Conservation (phyloP, 2,113 vertebrate genomes). For the Odontesthes bonariensis region DNA sequence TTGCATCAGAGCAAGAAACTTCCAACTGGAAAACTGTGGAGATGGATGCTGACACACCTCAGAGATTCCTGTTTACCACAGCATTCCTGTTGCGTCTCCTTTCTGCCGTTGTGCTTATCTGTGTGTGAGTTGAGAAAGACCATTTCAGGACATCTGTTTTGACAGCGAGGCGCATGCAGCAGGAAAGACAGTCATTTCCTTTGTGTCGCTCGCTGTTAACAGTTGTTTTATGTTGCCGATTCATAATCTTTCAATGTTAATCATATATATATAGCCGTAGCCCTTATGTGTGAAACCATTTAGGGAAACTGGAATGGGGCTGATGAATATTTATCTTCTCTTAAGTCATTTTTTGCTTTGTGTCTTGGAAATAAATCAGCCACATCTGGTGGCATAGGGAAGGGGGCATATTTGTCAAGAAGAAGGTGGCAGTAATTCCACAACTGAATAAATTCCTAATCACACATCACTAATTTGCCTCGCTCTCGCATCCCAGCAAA, state of each 20-base stretch:
- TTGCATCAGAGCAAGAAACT: conserved; percentile 26
- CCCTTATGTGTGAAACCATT: conserved; percentile 26
- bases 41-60: conserved; percentile 51
- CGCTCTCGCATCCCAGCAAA: conserved; percentile 29
- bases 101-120: conserved; percentile 29
- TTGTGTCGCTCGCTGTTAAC: neutral
- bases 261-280: conserved; percentile 1
- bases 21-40: too few relatives aligned
- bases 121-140: conserved; percentile 17
- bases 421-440: conserved; percentile 51
- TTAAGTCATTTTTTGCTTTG: conserved; percentile 17
- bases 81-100: conserved; percentile 47
- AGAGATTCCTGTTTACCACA: conserved; percentile 42
- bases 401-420: conserved; percentile 24
- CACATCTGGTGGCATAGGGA: conserved; percentile 8
- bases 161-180: neutral
- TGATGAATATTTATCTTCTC: conserved; percentile 45
- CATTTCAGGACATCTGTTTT: conserved; percentile 39
- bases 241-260: neutral
- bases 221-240: conserved; percentile 2
- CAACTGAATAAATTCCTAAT: conserved; percentile 68
- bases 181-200: neutral
- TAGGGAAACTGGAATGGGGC: conserved; percentile 23
- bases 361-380: conserved; percentile 24
- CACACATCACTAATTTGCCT: conserved; percentile 71